These are phyloP conservation scores for Sarcoramphus papa DNA, from an alignment of 2,797 vertebrate species.

Conservation along the genomic window DNA sequence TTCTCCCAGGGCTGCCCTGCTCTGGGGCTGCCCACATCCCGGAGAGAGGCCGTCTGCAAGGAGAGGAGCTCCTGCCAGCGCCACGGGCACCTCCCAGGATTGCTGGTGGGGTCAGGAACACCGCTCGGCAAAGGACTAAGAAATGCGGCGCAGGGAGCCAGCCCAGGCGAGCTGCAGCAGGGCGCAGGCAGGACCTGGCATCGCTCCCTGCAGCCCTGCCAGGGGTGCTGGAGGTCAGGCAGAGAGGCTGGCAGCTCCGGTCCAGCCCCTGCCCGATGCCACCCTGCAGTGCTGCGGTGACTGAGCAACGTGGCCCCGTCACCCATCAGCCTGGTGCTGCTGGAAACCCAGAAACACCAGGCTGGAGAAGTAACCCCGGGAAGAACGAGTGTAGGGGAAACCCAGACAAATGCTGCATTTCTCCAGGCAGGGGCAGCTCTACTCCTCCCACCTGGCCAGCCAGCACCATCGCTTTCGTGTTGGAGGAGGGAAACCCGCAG, in stretches of 20 bases:
- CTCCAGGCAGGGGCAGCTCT: not conserved
- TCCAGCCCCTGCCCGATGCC: not conserved
- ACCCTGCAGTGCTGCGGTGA: not conserved
- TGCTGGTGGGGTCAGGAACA: not conserved
- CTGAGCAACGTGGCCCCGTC: fast-evolving
- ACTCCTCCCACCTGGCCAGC: not conserved
- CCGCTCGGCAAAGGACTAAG: not conserved
- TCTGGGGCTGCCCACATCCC: not conserved
- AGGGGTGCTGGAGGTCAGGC: not conserved
- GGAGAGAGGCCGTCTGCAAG: not conserved
- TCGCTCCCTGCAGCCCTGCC: not conserved
- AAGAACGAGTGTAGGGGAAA: not conserved
- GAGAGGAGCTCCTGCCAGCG: not conserved
- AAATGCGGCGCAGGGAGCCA: not conserved
- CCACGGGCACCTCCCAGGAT: not conserved
- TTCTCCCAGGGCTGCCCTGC: not conserved
- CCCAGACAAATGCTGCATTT: not conserved
- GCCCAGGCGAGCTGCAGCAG: not conserved
- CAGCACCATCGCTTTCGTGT: not conserved
- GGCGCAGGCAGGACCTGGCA: not conserved
- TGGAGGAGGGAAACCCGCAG: not conserved
- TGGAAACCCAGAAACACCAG: not conserved
- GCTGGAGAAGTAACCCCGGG: not conserved
- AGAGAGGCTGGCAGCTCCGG: not conserved
- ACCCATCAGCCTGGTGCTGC: not conserved